Base-by-base conservation (phyloP, 2,888 invertebrate genomes). In the Cephalotes varians region DNA sequence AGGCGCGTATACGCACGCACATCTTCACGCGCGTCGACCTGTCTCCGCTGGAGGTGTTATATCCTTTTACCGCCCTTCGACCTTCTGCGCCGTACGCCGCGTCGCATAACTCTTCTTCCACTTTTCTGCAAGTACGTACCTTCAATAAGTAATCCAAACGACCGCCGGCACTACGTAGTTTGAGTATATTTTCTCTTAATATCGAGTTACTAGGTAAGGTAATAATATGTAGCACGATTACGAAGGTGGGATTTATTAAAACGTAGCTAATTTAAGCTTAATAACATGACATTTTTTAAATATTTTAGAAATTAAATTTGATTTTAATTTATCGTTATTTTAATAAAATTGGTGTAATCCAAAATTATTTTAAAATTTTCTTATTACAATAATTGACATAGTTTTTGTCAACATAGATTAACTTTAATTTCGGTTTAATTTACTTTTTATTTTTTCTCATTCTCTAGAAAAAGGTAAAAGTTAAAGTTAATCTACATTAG, bases 11-110 rank as follows among this genome's bases (percentile, higher is more conserved):
- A 51, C 51, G 81, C 84, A 84, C 79, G 67, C 71, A 28, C 85
- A 77, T 87, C 87, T 88, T 83, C 79, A 64, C 64, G 44, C 64
- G 62, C 64, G 81, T 74, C 79, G 34, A 47, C 10, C 73, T 49
- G 40, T 15, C 44, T 69, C 56, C 21, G 54, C 28, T 34, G 71
- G 31, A 71, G 44, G 71, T 71, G 77, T 56, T 71, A 44, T 56
- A 79, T 69, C 37, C 25, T 5, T 79, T 56, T 71, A 56, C 31
- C 31, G 28, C 31, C 28, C 37, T 37, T 67, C 37, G 76, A 44
- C 47, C 54, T 47, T 62, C 15, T 34, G 34, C 21, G n/a, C 12
- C 31, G 44, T 51, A 25, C 71, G 10, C 15, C 49, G 25, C 25
- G 28, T 76, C 77, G 31, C 31, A 56, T 79, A 56, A 79, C 44